Evolutionary conservation across 2,888 invertebrate genomes (phyloP).

Genomic region (Thymelicus lineola): DNA sequence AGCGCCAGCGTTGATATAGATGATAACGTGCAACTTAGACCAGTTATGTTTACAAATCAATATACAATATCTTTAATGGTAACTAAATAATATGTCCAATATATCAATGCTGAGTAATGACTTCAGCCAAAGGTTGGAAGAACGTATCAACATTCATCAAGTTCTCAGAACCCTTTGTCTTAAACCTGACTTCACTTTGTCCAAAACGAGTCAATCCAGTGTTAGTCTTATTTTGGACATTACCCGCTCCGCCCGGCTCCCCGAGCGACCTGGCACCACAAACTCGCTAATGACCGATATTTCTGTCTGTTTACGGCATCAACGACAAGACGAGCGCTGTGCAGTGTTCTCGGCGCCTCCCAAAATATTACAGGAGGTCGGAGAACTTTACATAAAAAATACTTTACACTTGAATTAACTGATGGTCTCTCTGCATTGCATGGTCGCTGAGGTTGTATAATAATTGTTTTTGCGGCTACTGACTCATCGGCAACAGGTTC

Average conservation of each 20-base stretch:
- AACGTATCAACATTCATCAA: too few relatives aligned
- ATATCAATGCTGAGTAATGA: too few relatives aligned
- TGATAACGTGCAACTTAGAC: too few relatives aligned
- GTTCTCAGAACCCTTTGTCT: too few relatives aligned
- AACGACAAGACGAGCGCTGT: not conserved
- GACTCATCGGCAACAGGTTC: not conserved
- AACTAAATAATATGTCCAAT: too few relatives aligned
- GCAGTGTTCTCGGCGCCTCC: conserved; percentile 14
- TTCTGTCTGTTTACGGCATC: conserved; percentile 21
- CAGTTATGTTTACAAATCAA: too few relatives aligned
- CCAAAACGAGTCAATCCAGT: too few relatives aligned
- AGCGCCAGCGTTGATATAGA: too few relatives aligned
- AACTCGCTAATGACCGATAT: conserved; percentile 26
- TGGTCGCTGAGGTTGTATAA: not conserved
- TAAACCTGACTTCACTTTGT: too few relatives aligned
- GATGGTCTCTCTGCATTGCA: not conserved
- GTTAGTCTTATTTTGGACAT: not conserved
- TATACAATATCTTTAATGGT: too few relatives aligned
- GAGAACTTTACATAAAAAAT: conserved; percentile 5
- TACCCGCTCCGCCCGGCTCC: not conserved
- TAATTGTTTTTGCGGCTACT: too few relatives aligned
- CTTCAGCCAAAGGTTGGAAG: too few relatives aligned
- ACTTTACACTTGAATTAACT: not conserved
- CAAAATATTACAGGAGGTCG: conserved; percentile 20
- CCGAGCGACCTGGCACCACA: not conserved